phyloP scores from a whole-genome alignment of 2,888 invertebrate genomes.

The Suillia variegata region DNA sequence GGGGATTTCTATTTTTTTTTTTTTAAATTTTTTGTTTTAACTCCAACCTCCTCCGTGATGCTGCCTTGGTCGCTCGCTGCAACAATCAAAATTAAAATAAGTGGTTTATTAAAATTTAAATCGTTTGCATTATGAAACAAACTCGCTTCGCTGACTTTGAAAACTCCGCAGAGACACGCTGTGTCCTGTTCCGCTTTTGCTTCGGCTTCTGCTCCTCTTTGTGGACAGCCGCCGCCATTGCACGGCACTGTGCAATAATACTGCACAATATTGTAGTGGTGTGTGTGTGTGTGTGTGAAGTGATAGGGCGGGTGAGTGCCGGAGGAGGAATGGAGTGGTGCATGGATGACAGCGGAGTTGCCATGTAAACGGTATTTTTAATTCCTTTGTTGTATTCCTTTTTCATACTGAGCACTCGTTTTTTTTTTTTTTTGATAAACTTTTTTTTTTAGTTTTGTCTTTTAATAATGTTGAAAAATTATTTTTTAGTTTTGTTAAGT shows the following conservation, averaged over 20 bases:
- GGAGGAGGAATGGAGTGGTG: too few relatives aligned
- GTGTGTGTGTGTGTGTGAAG: not conserved
- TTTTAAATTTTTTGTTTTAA: not conserved
- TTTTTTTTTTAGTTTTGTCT: constrained; percentile 30
- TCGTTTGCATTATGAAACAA: constrained; percentile 41
- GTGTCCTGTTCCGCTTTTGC: not conserved
- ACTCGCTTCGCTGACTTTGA: constrained; percentile 17
- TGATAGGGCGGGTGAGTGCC: too few relatives aligned
- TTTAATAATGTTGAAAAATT: too few relatives aligned
- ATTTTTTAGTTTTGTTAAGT: too few relatives aligned
- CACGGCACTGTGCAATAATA: too few relatives aligned
- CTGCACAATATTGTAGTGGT: too few relatives aligned
- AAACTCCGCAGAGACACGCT: not conserved
- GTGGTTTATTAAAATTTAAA: constrained; percentile 58
- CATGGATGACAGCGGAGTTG: too few relatives aligned
- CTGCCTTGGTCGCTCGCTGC: not conserved
- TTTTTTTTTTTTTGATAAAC: not conserved
- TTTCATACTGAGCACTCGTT: too few relatives aligned
- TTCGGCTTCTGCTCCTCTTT: not conserved
- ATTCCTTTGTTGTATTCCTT: constrained; percentile 28
- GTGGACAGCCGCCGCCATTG: not conserved
- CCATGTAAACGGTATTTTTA: constrained; percentile 8
- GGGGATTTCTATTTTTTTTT: constrained; percentile 2
- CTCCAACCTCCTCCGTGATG: not conserved
- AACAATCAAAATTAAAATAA: constrained; percentile 56